Conservation (phyloP, 2,888 invertebrate genomes). For the Conomelus anceps region DNA sequence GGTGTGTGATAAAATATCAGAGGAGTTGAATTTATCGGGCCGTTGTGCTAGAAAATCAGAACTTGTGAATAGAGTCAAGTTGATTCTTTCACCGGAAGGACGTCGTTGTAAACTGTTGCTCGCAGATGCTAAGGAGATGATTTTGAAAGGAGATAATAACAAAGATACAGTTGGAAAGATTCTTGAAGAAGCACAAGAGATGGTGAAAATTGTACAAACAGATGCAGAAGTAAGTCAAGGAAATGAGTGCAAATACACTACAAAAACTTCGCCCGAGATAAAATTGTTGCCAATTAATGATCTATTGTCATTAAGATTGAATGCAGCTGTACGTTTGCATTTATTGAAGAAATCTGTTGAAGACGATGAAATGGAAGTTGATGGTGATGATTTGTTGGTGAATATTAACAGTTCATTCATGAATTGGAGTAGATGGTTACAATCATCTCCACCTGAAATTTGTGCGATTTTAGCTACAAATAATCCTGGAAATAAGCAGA, state of each 20-base stretch:
- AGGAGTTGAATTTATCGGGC: not conserved
- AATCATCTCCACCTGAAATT: conserved; percentile 1
- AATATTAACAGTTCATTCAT: not conserved
- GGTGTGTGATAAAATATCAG: not conserved
- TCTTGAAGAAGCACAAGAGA: not conserved
- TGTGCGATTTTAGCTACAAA: not conserved
- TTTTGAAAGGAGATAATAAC: not conserved
- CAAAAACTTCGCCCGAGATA: conserved; percentile 1
- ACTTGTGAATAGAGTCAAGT: conserved; percentile 4
- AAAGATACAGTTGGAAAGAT: not conserved
- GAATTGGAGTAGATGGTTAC: conserved; percentile 1
- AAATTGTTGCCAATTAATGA: conserved; percentile 29
- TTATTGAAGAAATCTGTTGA: not conserved
- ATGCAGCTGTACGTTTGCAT: conserved; percentile 6
- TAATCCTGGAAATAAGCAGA: not conserved
- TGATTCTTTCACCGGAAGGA: conserved; percentile 16
- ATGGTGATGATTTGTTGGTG: not conserved
- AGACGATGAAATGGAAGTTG: not conserved
- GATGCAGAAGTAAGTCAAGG: not conserved
- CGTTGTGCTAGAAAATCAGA: not conserved
- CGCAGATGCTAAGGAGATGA: not conserved
- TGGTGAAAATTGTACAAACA: not conserved
- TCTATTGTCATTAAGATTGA: conserved; percentile 25
- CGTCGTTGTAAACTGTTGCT: conserved; percentile 4
- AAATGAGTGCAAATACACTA: not conserved